Evolutionary conservation across 37 sponge, comb jelly and placozoan species (phyloP).

Genomic region (Chondrilla cf. caribensis): DNA sequence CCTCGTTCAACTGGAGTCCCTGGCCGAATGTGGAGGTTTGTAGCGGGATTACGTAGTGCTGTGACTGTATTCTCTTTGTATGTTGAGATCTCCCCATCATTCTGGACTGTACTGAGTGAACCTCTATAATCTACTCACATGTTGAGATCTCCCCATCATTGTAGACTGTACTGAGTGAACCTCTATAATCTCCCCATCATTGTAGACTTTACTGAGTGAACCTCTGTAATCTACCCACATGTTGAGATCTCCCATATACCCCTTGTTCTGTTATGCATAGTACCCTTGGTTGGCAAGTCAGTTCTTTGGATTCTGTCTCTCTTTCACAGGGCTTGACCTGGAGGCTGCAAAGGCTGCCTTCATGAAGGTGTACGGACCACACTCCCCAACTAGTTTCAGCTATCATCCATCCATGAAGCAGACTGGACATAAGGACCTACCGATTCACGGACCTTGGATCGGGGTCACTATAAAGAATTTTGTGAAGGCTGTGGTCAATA

Average conservation of each 20-base stretch:
- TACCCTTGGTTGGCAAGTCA: background rate
- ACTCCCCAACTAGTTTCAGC: background rate
- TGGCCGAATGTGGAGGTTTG: conserved; percentile 50
- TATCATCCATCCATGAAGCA: background rate
- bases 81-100: no score
- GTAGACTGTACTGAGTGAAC: background rate
- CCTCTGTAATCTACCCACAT: no score
- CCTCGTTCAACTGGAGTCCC: conserved; percentile 47
- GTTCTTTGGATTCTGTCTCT: background rate
- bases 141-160: no score
- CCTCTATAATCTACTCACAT: no score
- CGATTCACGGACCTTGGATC: background rate
- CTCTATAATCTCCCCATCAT: background rate
- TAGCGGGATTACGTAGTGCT: background rate
- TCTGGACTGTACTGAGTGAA: no score
- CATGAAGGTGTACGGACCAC: conserved; percentile 37
- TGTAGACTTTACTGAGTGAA: background rate
- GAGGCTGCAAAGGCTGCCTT: background rate
- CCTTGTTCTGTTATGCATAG: no score
- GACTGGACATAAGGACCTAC: background rate
- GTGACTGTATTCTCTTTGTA: no score
- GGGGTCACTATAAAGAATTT: background rate
- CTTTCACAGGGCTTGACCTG: conserved; percentile 42
- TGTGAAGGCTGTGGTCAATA: background rate
- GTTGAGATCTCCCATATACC: no score